Base-by-base conservation (phyloP, 2,888 invertebrate genomes). In the Protodeltote pygarga region DNA sequence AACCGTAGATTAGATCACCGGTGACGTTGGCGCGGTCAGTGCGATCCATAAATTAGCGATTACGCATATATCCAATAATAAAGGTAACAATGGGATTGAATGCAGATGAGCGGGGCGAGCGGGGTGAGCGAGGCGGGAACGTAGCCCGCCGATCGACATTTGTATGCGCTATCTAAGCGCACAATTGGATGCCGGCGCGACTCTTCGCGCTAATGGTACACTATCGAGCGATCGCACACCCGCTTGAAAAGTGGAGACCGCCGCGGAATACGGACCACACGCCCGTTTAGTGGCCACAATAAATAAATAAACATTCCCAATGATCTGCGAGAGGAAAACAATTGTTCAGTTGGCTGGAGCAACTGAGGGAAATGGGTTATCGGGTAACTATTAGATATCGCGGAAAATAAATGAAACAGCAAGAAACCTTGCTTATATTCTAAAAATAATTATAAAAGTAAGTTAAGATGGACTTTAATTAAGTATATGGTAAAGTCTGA, bases 121-220 rank as follows among this genome's bases (percentile, higher is more conserved):
- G 63, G 61, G 60, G 65, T 61, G 69, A 66, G 76, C 76, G 75
- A 67, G 69, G 71, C 69, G 71, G 64, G 65, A 60, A 69, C 73
- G 73, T 69, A 70, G 75, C 73, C 72, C 63, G 63, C 79, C 87
- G 89, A 87, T 89, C 89, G 91, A 91, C 92, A 86, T 92, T 91
- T 92, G 92, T 92, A 92, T 92, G 87, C 91, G 87, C 84, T 90
- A 90, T 92, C 92, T 89, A 90, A 88, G 83, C 85, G 85, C 85
- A 91, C 92, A 92, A 92, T 92, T 92, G 91, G 90, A 89, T 78
- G 88, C 87, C 90, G 90, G 91, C 85, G 91, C 87, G 90, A 89
- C 73, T 83, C 83, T 89, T 90, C 88, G 91, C 92, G 88, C 92
- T 91, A 90, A 91, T 90, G 90, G 89, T 89, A 86, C 91, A 88